These are phyloP conservation scores for Pungitius pungitius DNA, from an alignment of 2,113 vertebrate genomes.

Conservation along the genomic window DNA sequence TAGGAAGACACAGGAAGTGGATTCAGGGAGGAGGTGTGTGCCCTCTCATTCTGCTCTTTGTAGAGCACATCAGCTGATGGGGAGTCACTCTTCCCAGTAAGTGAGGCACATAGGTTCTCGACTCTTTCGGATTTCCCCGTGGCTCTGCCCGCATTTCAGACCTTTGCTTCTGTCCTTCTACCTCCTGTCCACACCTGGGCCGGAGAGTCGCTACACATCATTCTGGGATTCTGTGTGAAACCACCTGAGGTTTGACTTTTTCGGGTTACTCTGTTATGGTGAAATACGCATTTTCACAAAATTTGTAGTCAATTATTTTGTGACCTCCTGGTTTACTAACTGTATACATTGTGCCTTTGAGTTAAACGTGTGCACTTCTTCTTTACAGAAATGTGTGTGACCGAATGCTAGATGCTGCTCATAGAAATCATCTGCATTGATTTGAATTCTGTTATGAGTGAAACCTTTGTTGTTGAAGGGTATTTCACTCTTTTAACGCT, in stretches of 20 bases:
- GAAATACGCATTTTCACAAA: neutral
- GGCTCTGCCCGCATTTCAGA: conserved; percentile 29
- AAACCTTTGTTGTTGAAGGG: neutral
- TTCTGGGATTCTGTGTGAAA: neutral
- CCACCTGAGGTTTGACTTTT: neutral
- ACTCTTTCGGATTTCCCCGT: conserved; percentile 36
- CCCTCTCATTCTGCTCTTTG: conserved; percentile 37
- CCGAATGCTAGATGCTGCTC: neutral
- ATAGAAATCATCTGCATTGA: neutral
- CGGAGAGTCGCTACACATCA: neutral
- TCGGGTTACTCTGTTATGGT: neutral
- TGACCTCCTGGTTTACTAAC: neutral
- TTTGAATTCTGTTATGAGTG: neutral
- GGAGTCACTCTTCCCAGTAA: conserved; percentile 52
- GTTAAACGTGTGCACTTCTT: neutral
- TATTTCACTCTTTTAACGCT: neutral
- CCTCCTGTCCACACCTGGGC: conserved; percentile 19
- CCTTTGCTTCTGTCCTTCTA: conserved; percentile 9
- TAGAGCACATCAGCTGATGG: conserved; percentile 43
- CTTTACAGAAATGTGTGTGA: neutral
- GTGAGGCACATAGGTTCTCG: conserved; percentile 37
- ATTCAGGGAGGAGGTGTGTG: conserved; percentile 51
- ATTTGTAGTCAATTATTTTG: neutral
- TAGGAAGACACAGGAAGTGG: neutral
- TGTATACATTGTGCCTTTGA: neutral